Percentiles rank a stretch among this genome's conserved stretches.
Conservation (phyloP, 37 sponge, comb jelly and placozoan species). For the Ephydatia muelleri region DNA sequence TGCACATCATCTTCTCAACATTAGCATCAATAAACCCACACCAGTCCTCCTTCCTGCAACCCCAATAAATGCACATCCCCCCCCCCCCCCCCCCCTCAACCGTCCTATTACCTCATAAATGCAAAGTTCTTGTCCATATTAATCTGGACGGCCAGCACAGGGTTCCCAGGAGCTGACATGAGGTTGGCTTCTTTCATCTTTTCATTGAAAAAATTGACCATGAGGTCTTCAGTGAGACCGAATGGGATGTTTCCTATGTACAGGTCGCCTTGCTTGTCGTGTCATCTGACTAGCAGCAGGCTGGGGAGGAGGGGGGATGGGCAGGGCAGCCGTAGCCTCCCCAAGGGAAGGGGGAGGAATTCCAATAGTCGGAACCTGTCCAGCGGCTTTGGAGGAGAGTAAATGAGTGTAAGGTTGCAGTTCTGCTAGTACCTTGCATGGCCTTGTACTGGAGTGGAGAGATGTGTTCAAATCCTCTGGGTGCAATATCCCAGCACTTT, state of each 20-base stretch:
- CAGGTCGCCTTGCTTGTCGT: conserved; percentile 93
- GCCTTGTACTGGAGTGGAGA: conserved; percentile 99
- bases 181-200: conserved; percentile 85
- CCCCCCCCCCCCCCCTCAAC: no score
- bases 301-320: conserved; percentile 92
- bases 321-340: conserved; percentile 75
- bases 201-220: conserved; percentile 95
- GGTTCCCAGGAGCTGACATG: conserved; percentile 89
- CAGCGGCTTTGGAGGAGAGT: conserved; percentile 74
- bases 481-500: conserved; percentile 95
- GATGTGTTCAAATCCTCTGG: conserved; percentile 97
- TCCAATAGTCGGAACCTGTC: conserved; percentile 92
- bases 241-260: conserved; percentile 99
- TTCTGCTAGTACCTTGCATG: conserved; percentile 79
- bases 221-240: conserved; percentile 94
- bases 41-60: neutral
- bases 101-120: conserved; percentile 84
- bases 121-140: conserved; percentile 99
- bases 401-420: neutral
- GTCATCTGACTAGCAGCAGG: conserved; percentile 96
- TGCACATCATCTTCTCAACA: neutral
- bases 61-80: no score
- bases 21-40: neutral
- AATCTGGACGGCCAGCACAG: conserved; percentile 95
- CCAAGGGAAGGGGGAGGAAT: conserved; percentile 87